These are phyloP conservation scores for Tholera decimalis DNA, from an alignment of 2,888 invertebrate species.

Conservation along the genomic window DNA sequence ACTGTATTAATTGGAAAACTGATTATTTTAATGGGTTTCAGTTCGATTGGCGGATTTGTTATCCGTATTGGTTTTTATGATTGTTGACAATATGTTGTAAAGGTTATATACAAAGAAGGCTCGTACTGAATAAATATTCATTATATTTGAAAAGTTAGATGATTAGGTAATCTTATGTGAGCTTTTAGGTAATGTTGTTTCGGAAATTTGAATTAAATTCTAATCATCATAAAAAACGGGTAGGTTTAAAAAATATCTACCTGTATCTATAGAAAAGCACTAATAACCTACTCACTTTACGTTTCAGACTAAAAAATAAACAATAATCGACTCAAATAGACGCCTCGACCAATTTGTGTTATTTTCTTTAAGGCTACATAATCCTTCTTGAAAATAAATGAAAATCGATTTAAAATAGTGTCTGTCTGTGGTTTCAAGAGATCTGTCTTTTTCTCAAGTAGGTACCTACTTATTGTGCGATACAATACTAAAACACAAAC, in stretches of 20 bases:
- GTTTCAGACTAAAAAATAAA: neutral
- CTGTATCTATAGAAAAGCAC: neutral
- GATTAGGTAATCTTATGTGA: neutral
- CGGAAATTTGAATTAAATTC: too few species aligned
- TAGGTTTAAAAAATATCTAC: neutral
- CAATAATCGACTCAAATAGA: too few species aligned
- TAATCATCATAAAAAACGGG: too few species aligned
- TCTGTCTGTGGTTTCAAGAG: too few species aligned
- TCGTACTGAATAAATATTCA: neutral
- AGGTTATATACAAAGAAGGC: neutral
- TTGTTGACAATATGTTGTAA: neutral
- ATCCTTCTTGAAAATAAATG: too few species aligned
- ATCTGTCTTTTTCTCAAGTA: too few species aligned
- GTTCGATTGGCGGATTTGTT: constrained; percentile 4
- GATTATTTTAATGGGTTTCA: constrained; percentile 18
- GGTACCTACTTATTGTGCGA: too few species aligned
- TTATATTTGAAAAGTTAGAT: neutral
- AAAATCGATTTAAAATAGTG: too few species aligned
- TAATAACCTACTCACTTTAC: neutral
- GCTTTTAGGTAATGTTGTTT: neutral
- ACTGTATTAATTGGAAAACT: constrained; percentile 28
- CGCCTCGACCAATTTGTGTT: too few species aligned
- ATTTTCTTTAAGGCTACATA: too few species aligned
- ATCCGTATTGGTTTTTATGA: constrained; percentile 4
- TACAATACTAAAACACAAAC: too few species aligned